Conservation (phyloP, 2,888 invertebrate species). For the Ectemnius continuus region DNA sequence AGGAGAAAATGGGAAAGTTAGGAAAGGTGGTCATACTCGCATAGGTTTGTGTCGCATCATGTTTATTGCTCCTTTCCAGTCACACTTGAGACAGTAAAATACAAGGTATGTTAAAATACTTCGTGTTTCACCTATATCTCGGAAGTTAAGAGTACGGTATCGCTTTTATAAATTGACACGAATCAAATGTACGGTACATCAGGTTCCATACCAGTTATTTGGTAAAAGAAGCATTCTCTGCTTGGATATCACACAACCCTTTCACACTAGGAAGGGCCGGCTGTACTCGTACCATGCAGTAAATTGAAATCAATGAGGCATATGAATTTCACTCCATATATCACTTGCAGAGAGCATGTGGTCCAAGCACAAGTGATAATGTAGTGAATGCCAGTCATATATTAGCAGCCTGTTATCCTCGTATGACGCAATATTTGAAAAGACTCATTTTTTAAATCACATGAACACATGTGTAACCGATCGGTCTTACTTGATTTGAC, state of each 20-base stretch:
- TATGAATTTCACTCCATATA: slow-evolving; percentile 25
- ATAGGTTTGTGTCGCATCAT: not conserved
- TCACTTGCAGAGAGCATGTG: not conserved
- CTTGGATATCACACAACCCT: slow-evolving; percentile 5
- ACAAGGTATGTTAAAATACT: slow-evolving; percentile 38
- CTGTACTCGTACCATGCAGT: slow-evolving; percentile 37
- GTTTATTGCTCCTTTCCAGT: slow-evolving; percentile 5
- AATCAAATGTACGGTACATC: slow-evolving; percentile 22
- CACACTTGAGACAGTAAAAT: slow-evolving; percentile 2
- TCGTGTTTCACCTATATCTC: slow-evolving; percentile 23
- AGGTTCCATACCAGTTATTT: not conserved
- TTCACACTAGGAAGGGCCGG: slow-evolving; percentile 7
- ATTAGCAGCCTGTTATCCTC: slow-evolving; percentile 16
- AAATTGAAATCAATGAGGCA: slow-evolving; percentile 48
- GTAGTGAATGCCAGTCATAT: slow-evolving; percentile 2
- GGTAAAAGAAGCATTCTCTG: slow-evolving; percentile 16
- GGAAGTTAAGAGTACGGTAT: slow-evolving; percentile 26
- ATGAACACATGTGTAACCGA: slow-evolving; percentile 37
- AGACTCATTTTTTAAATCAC: not conserved
- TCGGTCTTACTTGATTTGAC: not conserved
- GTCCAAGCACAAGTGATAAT: slow-evolving; percentile 14
- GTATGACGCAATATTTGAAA: not conserved
- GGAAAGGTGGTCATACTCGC: too few relatives aligned
- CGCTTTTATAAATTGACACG: slow-evolving; percentile 39
- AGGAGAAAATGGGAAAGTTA: too few relatives aligned